These are phyloP conservation scores for Pseudochirops corinnae DNA, from an alignment of 2,797 vertebrate species.

Conservation along the genomic window DNA sequence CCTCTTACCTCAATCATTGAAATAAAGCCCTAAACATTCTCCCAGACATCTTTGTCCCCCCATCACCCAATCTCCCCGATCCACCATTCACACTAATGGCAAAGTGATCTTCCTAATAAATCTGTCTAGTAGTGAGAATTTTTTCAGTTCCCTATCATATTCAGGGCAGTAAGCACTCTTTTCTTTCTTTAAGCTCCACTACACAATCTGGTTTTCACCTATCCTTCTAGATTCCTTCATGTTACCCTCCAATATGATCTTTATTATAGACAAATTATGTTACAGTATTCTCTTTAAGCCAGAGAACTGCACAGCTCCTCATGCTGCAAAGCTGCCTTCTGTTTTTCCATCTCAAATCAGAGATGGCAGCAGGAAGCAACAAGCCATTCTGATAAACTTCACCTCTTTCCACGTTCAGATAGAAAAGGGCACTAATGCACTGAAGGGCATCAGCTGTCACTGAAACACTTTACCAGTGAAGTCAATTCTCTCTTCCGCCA, in stretches of 20 bases:
- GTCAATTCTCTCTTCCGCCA: background rate
- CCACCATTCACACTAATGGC: background rate
- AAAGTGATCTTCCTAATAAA: background rate
- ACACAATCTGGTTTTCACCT: background rate
- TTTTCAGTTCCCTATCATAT: background rate
- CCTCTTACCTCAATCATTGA: background rate
- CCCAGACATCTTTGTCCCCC: background rate
- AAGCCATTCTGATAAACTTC: background rate
- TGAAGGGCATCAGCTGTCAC: background rate
- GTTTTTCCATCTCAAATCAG: background rate
- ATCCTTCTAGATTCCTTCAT: background rate
- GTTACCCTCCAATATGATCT: background rate
- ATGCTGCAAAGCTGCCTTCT: background rate
- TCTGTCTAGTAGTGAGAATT: background rate
- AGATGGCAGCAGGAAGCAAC: background rate
- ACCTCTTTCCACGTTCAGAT: background rate
- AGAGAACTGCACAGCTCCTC: background rate
- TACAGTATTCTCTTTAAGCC: background rate
- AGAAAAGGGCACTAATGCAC: constrained; percentile 2
- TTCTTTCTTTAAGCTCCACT: background rate
- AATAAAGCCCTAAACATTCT: background rate
- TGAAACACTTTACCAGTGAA: background rate
- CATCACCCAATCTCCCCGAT: background rate
- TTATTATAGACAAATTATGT: background rate
- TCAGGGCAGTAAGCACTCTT: background rate